Conservation (phyloP, 2,113 vertebrate genomes). For the Xenopus borealis region DNA sequence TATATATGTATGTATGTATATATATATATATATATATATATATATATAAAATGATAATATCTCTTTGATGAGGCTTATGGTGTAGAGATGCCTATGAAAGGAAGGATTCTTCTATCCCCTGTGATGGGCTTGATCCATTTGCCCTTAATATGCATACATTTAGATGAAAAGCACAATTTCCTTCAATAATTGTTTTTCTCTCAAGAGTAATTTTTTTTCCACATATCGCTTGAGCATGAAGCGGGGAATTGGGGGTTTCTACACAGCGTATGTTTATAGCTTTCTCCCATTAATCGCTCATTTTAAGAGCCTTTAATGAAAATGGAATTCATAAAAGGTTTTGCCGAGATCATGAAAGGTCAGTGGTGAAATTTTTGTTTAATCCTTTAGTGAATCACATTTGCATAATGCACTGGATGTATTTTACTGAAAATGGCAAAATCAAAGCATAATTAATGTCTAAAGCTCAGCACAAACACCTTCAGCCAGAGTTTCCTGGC, state of each 20-base stretch:
- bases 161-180: too few relatives aligned
- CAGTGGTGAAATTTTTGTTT: conserved; percentile 1
- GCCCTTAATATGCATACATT: too few relatives aligned
- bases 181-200: too few relatives aligned
- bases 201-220: too few relatives aligned
- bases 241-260: neutral
- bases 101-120: too few relatives aligned
- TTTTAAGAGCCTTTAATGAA: neutral
- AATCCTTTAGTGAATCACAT: neutral
- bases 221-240: too few relatives aligned
- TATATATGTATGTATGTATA: too few relatives aligned
- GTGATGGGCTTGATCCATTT: too few relatives aligned
- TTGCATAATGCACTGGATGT: conserved; percentile 1
- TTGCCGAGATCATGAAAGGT: neutral
- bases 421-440: neutral
- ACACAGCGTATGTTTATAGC: neutral
- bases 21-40: too few relatives aligned
- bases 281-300: neutral
- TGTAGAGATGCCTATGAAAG: too few relatives aligned
- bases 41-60: too few relatives aligned
- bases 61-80: too few relatives aligned
- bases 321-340: neutral
- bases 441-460: conserved; percentile 2
- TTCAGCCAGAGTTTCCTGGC: neutral
- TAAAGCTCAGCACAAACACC: neutral